These are phyloP conservation scores for Hirtodrosophila cameraria DNA, from an alignment of 2,888 invertebrate species.

Conservation along the genomic window DNA sequence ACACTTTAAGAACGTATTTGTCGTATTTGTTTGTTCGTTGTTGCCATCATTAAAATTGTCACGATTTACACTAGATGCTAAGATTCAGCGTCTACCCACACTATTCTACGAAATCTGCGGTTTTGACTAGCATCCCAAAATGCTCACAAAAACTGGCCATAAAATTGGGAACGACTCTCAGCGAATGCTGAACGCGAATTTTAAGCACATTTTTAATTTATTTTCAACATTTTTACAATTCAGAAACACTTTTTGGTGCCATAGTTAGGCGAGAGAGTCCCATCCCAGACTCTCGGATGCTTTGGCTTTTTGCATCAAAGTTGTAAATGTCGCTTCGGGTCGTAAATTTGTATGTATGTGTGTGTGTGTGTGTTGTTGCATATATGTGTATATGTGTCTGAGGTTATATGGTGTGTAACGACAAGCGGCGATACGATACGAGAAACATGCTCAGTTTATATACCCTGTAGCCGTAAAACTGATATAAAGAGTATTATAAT, in stretches of 20 bases:
- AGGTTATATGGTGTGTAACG: conserved; percentile 65
- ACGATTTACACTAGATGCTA: conserved; percentile 35
- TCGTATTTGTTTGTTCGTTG: conserved; percentile 47
- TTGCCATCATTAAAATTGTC: conserved; percentile 54
- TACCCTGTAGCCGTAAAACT: neutral
- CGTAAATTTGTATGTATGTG: conserved; percentile 65
- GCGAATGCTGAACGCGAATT: conserved; percentile 48
- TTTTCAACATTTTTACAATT: conserved; percentile 76
- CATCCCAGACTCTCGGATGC: conserved; percentile 33
- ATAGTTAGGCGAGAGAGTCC: conserved; percentile 28
- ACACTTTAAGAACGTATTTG: conserved; percentile 20
- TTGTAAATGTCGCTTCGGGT: conserved; percentile 81
- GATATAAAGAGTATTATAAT: neutral
- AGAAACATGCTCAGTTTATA: conserved; percentile 42
- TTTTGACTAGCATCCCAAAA: conserved; percentile 62
- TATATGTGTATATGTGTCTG: conserved; percentile 27
- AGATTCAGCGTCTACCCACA: conserved; percentile 57
- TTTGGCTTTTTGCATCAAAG: conserved; percentile 67
- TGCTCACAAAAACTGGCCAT: conserved; percentile 47
- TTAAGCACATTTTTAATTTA: conserved; percentile 72
- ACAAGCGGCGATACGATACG: conserved; percentile 48
- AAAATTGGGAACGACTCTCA: conserved; percentile 47
- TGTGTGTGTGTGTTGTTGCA: conserved; percentile 7
- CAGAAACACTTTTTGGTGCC: conserved; percentile 54
- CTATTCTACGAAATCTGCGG: conserved; percentile 29